Conservation (phyloP, 2,113 vertebrate species). For the Platichthys flesus region DNA sequence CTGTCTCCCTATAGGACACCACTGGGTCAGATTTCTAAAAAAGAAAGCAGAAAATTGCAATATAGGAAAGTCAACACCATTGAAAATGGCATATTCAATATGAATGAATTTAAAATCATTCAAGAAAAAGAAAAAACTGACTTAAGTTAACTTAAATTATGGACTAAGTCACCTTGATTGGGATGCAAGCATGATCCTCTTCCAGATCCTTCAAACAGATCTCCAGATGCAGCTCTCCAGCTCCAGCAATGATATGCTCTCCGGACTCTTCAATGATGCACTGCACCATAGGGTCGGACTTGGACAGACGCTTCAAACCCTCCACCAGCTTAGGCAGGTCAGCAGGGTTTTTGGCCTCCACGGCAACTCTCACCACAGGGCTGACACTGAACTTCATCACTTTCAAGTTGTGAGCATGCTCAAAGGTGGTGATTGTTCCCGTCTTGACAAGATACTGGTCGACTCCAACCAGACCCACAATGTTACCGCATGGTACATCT, state of each 20-base stretch:
- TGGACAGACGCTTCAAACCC: slow-evolving; percentile 93
- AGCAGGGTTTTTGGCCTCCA: slow-evolving; percentile 93
- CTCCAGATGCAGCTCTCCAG: slow-evolving; percentile 94
- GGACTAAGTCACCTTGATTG: slow-evolving; percentile 87
- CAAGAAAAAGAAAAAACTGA: too few relatives aligned
- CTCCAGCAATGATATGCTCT: slow-evolving; percentile 95
- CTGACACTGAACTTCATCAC: slow-evolving; percentile 99
- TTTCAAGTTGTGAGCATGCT: slow-evolving; percentile 95
- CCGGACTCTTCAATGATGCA: slow-evolving; percentile 98
- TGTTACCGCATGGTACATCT: slow-evolving; percentile 97
- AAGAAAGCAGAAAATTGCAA: neutral
- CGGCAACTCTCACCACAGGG: slow-evolving; percentile 93
- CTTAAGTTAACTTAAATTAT: too few relatives aligned
- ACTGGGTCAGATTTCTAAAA: slow-evolving; percentile 95
- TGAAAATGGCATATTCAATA: too few relatives aligned
- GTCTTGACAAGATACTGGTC: slow-evolving; percentile 97
- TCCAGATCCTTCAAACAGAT: slow-evolving; percentile 97
- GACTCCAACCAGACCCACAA: slow-evolving; percentile 94
- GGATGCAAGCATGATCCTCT: slow-evolving; percentile 96
- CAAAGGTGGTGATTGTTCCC: slow-evolving; percentile 94
- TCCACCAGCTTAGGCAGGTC: slow-evolving; percentile 97
- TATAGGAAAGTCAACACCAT: too few relatives aligned
- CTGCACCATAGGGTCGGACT: slow-evolving; percentile 99
- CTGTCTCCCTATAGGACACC: slow-evolving; percentile 95
- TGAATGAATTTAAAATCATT: too few relatives aligned